Conservation (phyloP, 2,888 invertebrate species). For the Rhorus exstirpatorius region DNA sequence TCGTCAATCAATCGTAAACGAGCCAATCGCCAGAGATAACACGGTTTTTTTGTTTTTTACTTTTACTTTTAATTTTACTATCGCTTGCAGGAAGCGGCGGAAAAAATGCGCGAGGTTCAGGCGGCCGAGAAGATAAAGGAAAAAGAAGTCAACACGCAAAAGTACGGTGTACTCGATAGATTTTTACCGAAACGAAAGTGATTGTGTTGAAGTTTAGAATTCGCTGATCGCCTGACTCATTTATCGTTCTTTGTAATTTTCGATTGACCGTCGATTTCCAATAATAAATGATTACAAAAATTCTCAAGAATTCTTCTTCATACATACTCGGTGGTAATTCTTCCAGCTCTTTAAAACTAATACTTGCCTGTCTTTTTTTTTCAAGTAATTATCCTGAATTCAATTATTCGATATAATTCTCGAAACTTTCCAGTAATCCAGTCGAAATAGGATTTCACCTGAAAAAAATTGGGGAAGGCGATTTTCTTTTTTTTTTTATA, state of each 20-base stretch:
- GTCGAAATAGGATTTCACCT: too few relatives aligned
- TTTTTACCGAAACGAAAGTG: conserved; percentile 88
- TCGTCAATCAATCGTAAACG: background rate
- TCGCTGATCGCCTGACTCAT: conserved; percentile 21
- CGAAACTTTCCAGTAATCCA: too few relatives aligned
- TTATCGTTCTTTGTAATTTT: conserved; percentile 38
- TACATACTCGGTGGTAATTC: too few relatives aligned
- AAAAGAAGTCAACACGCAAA: conserved; percentile 81
- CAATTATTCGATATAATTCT: too few relatives aligned
- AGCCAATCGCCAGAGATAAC: conserved; percentile 25
- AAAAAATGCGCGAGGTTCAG: conserved; percentile 86
- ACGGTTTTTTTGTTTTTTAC: too few relatives aligned
- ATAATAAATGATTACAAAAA: conserved; percentile 45
- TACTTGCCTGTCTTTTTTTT: too few relatives aligned
- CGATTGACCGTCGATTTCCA: conserved; percentile 39
- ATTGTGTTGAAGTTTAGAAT: conserved; percentile 45
- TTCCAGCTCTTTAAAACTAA: too few relatives aligned
- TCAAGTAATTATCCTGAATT: too few relatives aligned
- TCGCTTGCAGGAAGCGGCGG: conserved; percentile 87
- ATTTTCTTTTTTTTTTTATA: too few relatives aligned
- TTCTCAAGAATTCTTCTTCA: conserved; percentile 16
- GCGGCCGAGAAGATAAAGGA: conserved; percentile 84
- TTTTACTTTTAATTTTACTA: too few relatives aligned
- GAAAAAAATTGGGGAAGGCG: too few relatives aligned
- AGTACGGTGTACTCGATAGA: conserved; percentile 89